Conservation (phyloP, 2,113 vertebrate genomes). For the Solea senegalensis region DNA sequence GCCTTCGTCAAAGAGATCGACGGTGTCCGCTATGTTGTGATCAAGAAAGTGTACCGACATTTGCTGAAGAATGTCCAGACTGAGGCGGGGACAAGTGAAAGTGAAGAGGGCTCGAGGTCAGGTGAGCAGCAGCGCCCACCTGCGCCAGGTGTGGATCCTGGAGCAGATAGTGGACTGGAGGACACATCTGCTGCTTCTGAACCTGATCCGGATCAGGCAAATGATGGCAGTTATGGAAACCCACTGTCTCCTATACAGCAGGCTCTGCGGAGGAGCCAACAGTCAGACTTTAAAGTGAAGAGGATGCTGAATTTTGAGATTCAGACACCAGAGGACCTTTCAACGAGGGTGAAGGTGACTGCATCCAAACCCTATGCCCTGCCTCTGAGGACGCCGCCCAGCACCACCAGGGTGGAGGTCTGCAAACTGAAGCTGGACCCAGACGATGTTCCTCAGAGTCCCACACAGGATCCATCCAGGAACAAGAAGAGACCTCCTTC, state of each 20-base stretch:
- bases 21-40: slow-evolving; percentile 81
- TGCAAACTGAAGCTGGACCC: slow-evolving; percentile 25
- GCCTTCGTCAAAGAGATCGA: slow-evolving; percentile 86
- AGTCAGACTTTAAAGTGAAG: slow-evolving; percentile 11
- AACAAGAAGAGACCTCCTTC: slow-evolving; percentile 41
- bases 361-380: slow-evolving; percentile 82
- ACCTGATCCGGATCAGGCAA: background rate
- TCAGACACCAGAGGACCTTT: background rate
- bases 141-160: background rate
- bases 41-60: slow-evolving; percentile 75
- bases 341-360: background rate
- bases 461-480: background rate
- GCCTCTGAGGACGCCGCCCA: slow-evolving; percentile 81
- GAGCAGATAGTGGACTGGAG: background rate
- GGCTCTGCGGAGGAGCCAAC: slow-evolving; percentile 58
- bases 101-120: slow-evolving; percentile 5
- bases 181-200: slow-evolving; percentile 5
- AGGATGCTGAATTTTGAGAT: slow-evolving; percentile 50
- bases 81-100: background rate
- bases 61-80: slow-evolving; percentile 28
- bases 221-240: slow-evolving; percentile 1
- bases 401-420: slow-evolving; percentile 8
- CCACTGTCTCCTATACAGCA: slow-evolving; percentile 34
- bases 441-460: slow-evolving; percentile 23
- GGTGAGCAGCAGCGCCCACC: slow-evolving; percentile 62